These are phyloP conservation scores for Anagrus nilaparvatae DNA, from an alignment of 1,140 invertebrate species.

Conservation along the genomic window DNA sequence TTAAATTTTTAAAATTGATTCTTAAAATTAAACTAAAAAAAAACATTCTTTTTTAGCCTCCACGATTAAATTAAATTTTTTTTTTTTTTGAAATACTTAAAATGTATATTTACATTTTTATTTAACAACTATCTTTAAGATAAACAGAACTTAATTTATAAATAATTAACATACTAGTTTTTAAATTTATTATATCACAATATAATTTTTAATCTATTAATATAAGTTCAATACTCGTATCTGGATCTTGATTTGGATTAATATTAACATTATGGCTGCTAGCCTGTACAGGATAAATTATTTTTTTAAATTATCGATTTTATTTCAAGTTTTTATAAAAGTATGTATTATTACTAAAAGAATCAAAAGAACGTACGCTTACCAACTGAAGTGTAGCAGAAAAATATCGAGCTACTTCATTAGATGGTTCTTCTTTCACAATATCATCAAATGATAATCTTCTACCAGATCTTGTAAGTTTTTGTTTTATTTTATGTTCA, in stretches of 20 bases:
- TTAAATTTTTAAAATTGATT: too few species aligned
- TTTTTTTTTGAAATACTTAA: too few species aligned
- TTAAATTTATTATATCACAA: too few species aligned
- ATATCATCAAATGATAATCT: slow-evolving; percentile 23
- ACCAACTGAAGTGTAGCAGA: slow-evolving; percentile 33
- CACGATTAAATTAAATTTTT: too few species aligned
- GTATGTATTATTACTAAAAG: not conserved
- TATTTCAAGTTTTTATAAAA: not conserved
- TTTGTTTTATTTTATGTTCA: slow-evolving; percentile 21
- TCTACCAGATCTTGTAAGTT: slow-evolving; percentile 16
- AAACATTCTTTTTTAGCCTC: too few species aligned
- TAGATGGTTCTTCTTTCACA: slow-evolving; percentile 19
- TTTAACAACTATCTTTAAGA: too few species aligned
- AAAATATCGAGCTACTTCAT: slow-evolving; percentile 32
- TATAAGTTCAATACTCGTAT: slow-evolving; percentile 12
- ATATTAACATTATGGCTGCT: slow-evolving; percentile 20
- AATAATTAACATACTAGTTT: too few species aligned
- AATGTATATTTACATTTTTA: too few species aligned
- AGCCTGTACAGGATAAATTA: slow-evolving; percentile 16
- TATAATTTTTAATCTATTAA: slow-evolving; percentile 7
- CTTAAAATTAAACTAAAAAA: too few species aligned
- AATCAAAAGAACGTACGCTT: slow-evolving; percentile 10
- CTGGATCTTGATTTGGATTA: slow-evolving; percentile 8
- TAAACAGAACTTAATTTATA: too few species aligned
- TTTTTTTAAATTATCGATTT: not conserved